phyloP scores from a whole-genome alignment of 1,140 invertebrate species.

The Saccostrea cuccullata region DNA sequence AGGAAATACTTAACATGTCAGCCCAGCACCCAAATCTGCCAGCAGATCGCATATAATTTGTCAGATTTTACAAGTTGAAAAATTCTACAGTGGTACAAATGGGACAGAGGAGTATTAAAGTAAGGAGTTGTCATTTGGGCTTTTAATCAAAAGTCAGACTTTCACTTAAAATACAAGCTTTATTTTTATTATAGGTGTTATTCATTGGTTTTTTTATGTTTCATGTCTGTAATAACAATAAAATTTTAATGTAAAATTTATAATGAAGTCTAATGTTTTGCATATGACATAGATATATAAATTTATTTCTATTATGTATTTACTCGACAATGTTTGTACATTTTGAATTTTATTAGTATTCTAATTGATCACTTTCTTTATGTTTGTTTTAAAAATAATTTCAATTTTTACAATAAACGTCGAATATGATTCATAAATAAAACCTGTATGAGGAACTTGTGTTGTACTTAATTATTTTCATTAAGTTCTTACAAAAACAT shows the following conservation, averaged over 20 bases:
- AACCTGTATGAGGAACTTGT: neutral
- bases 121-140: neutral
- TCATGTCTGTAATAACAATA: neutral
- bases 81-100: neutral
- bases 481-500: too few species aligned
- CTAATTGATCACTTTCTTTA: neutral
- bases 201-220: neutral
- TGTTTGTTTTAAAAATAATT: neutral
- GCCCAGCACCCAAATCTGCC: neutral
- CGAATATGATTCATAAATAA: neutral
- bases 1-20: neutral
- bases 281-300: neutral
- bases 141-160: neutral
- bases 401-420: neutral
- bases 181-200: neutral
- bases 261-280: neutral
- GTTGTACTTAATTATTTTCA: too few species aligned
- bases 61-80: slow-evolving; percentile 7
- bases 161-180: neutral
- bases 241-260: slow-evolving; percentile 1
- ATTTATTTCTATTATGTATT: too few species aligned
- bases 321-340: too few species aligned
- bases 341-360: neutral
- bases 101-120: neutral
- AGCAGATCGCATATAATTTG: neutral